Evolutionary conservation across 1,140 invertebrate genomes (phyloP), one percentile per base, ranked within the genome.

Genomic region (Drosophila oshimai): DNA sequence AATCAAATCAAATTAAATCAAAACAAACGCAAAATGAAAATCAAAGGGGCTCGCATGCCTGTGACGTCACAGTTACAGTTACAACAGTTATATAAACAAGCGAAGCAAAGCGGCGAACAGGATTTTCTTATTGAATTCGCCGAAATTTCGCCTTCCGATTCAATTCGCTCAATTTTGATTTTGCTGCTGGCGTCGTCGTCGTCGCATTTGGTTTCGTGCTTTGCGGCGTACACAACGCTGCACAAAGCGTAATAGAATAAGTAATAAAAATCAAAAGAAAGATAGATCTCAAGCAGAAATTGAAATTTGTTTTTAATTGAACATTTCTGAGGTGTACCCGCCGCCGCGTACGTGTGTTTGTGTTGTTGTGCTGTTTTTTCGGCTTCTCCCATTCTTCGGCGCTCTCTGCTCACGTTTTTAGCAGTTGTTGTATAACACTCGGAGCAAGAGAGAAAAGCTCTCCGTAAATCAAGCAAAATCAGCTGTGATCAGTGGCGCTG

Each of bases 371-470:
- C 18, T 31, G 47, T 54, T 33, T 67, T 42, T 60, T 42, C 33
- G 29, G 33, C 36, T 53, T 60, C 31, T 51, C 31, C 24, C 53
- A 0, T 17, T 46, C 44, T 55, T 44, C 7, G 9, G 24, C 24
- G 20, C 28, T 31, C 42, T 57, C 10, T 12, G 5, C 44, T 36
- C 31, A 24, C 20, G 39, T 22, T 41, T 61, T 67, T 67, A 50
- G 58, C 80, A 60, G 61, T 69, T 86, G 69, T 83, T 84, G 81
- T 87, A 81, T 86, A 87, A 86, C 80, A 84, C 49, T 41, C 12
- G 41, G 29, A 44, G 37, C 36, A 42, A 65, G 17, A 36, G 10
- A 12, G 57, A 62, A 81, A 87, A 69, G 72, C 72, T 76, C 15
- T 31, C 6, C 1, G 13, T 15, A 28, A 45, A 45, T 45, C 12